These are phyloP conservation scores for Hypomesus transpacificus DNA, from an alignment of 2,113 vertebrate species.

Conservation along the genomic window DNA sequence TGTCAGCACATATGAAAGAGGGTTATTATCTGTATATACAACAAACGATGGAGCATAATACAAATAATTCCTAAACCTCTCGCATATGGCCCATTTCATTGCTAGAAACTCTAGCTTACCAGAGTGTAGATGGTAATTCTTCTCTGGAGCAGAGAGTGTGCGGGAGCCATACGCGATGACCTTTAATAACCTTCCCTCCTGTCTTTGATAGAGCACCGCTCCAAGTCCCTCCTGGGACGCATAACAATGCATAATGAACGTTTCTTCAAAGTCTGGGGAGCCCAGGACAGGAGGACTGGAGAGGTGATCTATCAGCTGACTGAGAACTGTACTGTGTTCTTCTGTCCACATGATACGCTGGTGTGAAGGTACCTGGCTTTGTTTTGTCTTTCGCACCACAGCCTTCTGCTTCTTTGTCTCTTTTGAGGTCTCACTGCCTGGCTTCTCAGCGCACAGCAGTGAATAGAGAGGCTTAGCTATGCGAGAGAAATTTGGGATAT, in stretches of 20 bases:
- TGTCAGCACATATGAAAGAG: neutral
- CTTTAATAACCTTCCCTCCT: neutral
- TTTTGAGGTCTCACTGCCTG: neutral
- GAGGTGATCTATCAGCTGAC: slow-evolving; percentile 4
- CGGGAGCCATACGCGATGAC: neutral
- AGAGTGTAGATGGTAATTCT: neutral
- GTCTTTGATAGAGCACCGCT: neutral
- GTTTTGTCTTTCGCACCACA: neutral
- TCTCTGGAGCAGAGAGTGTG: neutral
- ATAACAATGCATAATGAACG: slow-evolving; percentile 15
- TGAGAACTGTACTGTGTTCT: neutral
- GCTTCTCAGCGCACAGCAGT: neutral
- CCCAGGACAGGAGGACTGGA: slow-evolving; percentile 6
- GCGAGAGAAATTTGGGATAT: neutral
- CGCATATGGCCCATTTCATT: neutral
- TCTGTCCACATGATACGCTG: neutral
- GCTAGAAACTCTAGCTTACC: neutral
- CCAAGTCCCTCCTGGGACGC: slow-evolving; percentile 8
- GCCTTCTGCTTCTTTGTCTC: neutral
- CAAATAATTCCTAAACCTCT: neutral
- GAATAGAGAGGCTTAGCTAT: slow-evolving; percentile 19
- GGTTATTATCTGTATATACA: neutral
- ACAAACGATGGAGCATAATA: neutral
- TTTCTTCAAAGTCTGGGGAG: slow-evolving; percentile 5
- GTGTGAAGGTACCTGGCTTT: neutral